A percentile compares a stretch with the other conserved stretches of the same genome.
These are phyloP conservation scores for Chromis chromis DNA, from an alignment of 2,797 vertebrate genomes.

Conservation along the genomic window DNA sequence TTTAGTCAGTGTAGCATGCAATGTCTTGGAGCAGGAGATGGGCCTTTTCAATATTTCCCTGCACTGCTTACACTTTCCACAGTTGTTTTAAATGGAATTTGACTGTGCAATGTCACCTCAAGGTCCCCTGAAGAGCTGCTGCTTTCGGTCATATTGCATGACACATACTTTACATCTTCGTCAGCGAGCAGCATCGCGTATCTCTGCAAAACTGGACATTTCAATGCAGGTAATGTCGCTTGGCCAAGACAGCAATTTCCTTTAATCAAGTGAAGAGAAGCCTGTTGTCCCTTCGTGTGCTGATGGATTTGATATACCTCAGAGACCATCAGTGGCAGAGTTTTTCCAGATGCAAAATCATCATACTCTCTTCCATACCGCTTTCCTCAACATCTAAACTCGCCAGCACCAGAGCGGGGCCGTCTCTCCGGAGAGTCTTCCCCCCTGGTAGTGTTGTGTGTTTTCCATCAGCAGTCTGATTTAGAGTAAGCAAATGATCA, in stretches of 20 bases:
- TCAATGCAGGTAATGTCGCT: no score
- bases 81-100: slow-evolving; percentile 1
- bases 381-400: slow-evolving; percentile 20
- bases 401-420: neutral
- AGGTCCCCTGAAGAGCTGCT: neutral
- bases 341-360: slow-evolving; percentile 12
- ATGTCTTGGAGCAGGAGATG: slow-evolving; percentile 9
- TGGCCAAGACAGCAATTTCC: neutral
- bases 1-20: slow-evolving; percentile 39
- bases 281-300: neutral
- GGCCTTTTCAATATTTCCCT: neutral
- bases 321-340: slow-evolving; percentile 1
- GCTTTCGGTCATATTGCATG: neutral
- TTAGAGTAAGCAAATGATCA: slow-evolving; percentile 20
- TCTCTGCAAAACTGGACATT: no score
- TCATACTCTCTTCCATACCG: slow-evolving; percentile 9
- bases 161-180: neutral
- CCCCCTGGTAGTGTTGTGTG: no score
- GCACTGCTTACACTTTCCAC: slow-evolving; percentile 4
- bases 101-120: neutral
- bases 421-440: slow-evolving; percentile 5
- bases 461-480: slow-evolving; percentile 7
- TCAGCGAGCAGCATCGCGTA: neutral
- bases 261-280: slow-evolving; percentile 1
- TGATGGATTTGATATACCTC: neutral